phyloP scores from a whole-genome alignment of 2,113 vertebrate genomes.

The Montifringilla adamsi region DNA sequence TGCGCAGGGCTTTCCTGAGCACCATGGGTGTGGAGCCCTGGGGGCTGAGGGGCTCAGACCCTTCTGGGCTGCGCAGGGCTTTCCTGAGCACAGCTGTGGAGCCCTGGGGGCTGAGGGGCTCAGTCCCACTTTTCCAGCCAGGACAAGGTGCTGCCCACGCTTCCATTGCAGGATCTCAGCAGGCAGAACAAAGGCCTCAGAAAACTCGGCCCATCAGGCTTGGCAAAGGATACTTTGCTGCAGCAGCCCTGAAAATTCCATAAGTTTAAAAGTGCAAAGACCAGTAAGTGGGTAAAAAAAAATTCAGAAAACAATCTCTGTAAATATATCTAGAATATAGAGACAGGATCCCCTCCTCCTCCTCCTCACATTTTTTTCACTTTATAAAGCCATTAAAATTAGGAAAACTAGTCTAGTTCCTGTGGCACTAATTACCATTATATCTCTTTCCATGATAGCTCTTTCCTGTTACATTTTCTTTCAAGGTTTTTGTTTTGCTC shows the following conservation, averaged over 20 bases:
- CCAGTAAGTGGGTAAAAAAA: not conserved
- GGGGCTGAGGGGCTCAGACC: too few species aligned
- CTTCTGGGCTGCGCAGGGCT: not conserved
- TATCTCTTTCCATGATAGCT: not conserved
- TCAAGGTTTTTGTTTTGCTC: not conserved
- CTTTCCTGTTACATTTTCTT: not conserved
- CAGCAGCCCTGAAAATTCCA: not conserved
- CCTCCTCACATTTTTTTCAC: not conserved
- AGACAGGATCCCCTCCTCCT: not conserved
- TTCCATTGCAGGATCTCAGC: fast-evolving
- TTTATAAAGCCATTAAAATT: not conserved
- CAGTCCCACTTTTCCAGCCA: not conserved
- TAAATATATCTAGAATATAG: not conserved
- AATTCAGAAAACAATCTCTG: not conserved
- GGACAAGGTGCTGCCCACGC: not conserved
- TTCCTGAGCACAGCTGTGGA: too few species aligned
- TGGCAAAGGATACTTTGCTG: not conserved
- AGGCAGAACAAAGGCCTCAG: not conserved
- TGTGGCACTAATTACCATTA: not conserved
- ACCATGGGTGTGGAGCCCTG: too few species aligned
- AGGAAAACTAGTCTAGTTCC: not conserved
- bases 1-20: too few species aligned
- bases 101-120: not conserved
- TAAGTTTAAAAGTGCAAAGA: not conserved
- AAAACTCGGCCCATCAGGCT: not conserved